Evolutionary conservation across 2,113 vertebrate genomes (phyloP).

Genomic region (Okapia johnstoni): DNA sequence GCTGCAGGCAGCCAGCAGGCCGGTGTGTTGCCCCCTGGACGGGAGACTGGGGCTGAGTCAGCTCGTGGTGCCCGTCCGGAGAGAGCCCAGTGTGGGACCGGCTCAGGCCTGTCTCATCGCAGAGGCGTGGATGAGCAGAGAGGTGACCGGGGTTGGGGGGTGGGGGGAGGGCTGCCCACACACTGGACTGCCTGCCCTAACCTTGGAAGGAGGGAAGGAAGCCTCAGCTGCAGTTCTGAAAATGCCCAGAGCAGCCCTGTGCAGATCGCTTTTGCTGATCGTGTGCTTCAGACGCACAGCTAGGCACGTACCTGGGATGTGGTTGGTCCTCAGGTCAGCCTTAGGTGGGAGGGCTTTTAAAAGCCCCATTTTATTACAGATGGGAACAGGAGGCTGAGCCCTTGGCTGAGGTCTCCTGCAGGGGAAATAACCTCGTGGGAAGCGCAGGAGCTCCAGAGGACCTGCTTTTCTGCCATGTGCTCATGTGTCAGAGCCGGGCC

Average conservation of each 20-base stretch:
- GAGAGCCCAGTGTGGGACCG: constrained; percentile 21
- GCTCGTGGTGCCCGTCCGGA: background rate
- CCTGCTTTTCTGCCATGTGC: background rate
- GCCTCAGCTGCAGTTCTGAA: background rate
- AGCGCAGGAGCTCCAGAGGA: background rate
- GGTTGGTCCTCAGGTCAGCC: background rate
- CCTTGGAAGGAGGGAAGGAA: background rate
- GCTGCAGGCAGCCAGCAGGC: accelerated
- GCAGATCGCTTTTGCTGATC: background rate
- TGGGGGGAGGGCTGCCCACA: background rate
- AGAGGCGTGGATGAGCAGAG: constrained; percentile 39
- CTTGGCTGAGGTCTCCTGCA: background rate
- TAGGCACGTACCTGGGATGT: background rate
- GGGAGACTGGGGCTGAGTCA: constrained; percentile 28
- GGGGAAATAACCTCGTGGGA: background rate
- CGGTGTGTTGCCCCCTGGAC: background rate
- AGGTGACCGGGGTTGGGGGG: background rate
- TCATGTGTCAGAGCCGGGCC: background rate
- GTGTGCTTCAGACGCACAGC: accelerated
- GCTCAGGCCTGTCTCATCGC: background rate
- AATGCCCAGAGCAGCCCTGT: background rate
- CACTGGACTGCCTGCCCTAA: background rate
- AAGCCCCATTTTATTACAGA: background rate
- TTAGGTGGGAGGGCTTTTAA: background rate
- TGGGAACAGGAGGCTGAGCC: background rate